phyloP scores from a whole-genome alignment of 2,888 invertebrate species.

The Tetranychus truncatus region DNA sequence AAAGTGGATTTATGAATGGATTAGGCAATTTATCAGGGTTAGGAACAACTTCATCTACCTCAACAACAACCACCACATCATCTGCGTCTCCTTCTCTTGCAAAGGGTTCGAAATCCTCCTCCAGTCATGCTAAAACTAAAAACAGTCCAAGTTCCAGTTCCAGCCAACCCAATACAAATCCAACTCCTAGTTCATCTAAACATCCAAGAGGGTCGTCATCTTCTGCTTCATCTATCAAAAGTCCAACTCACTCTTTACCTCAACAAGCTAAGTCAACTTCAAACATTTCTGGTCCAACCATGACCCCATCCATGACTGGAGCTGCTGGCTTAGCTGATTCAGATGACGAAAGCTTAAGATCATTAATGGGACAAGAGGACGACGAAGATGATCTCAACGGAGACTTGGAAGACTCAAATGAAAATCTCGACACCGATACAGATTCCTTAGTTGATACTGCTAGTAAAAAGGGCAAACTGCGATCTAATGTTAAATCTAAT shows the following conservation, averaged over 20 bases:
- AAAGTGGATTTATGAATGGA: constrained; percentile 47
- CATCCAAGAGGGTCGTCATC: background rate
- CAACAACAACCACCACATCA: constrained; percentile 10
- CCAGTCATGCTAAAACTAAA: background rate
- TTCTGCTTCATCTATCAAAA: background rate
- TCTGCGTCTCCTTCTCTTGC: background rate
- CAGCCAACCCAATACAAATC: background rate
- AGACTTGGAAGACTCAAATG: constrained; percentile 23
- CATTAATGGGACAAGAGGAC: constrained; percentile 32
- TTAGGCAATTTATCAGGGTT: constrained; percentile 30
- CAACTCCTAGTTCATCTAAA: background rate
- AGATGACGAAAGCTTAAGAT: constrained; percentile 32
- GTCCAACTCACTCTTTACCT: background rate
- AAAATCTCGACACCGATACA: constrained; percentile 4
- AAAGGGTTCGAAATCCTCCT: background rate
- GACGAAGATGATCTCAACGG: constrained; percentile 29
- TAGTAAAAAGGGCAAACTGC: background rate
- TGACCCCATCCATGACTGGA: constrained; percentile 4
- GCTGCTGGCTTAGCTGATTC: constrained; percentile 28
- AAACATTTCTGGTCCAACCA: background rate
- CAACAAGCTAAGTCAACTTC: background rate
- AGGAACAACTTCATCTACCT: constrained; percentile 12
- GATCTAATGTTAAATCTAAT: background rate
- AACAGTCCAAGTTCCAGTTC: background rate
- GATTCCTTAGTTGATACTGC: background rate